phyloP scores from a whole-genome alignment of 2,797 vertebrate genomes.

The Artibeus jamaicensis region DNA sequence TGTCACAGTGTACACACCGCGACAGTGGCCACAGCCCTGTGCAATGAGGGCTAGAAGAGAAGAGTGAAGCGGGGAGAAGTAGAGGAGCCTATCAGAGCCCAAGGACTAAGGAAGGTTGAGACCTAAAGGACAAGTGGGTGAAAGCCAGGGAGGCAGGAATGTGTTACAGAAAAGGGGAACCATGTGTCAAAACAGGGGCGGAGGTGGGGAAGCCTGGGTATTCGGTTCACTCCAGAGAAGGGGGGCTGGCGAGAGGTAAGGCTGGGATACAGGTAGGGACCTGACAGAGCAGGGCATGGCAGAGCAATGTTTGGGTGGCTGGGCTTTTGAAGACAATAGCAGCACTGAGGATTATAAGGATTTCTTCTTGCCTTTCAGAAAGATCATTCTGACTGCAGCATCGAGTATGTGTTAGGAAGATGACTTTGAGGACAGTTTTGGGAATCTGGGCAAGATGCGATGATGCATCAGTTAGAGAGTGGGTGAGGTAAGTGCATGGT shows the following conservation, averaged over 20 bases:
- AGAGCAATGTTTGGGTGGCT: not conserved
- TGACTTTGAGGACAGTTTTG: not conserved
- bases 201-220: not conserved
- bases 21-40: not conserved
- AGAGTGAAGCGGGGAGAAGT: not conserved
- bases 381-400: not conserved
- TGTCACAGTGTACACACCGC: not conserved
- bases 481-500: not conserved
- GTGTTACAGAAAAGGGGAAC: not conserved
- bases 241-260: not conserved
- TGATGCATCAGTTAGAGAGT: not conserved
- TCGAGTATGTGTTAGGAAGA: not conserved
- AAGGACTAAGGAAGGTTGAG: not conserved
- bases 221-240: not conserved
- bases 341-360: not conserved
- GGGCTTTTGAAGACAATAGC: not conserved
- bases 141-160: not conserved
- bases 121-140: not conserved
- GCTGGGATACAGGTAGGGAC: too few relatives aligned
- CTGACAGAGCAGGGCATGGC: too few relatives aligned
- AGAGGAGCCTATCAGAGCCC: not conserved
- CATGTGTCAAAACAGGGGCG: not conserved
- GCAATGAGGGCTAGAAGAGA: not conserved
- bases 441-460: not conserved
- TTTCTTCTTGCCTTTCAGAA: conserved; percentile 28